Conservation (phyloP, 23 tunicate genomes). For the Clavelina lepadiformis region DNA sequence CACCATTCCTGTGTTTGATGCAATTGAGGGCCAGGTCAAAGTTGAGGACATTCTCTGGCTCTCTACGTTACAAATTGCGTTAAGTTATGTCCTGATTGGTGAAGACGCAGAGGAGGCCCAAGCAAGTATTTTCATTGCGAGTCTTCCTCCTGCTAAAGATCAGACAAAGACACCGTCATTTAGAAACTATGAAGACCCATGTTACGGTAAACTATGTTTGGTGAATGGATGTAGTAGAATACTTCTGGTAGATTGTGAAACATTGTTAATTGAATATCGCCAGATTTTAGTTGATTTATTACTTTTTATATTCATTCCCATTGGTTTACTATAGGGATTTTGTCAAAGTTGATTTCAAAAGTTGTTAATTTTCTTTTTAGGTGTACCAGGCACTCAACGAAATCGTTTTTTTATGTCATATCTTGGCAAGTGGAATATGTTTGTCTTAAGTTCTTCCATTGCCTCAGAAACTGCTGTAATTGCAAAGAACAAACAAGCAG, state of each 20-base stretch:
- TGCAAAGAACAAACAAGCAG: slow-evolving; percentile 62
- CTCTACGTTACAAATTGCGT: slow-evolving; percentile 60
- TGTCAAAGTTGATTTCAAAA: too few species aligned
- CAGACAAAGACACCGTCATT: slow-evolving; percentile 26
- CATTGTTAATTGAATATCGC: too few species aligned
- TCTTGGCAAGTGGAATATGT: slow-evolving; percentile 79
- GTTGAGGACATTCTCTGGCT: slow-evolving; percentile 80
- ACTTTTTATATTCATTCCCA: too few species aligned
- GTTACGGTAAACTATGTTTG: slow-evolving; percentile 73
- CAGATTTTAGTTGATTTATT: too few species aligned
- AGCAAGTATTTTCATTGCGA: slow-evolving; percentile 62
- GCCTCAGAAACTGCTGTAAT: slow-evolving; percentile 85
- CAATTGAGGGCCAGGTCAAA: slow-evolving; percentile 41
- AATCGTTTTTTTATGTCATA: slow-evolving; percentile 36
- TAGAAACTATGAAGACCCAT: slow-evolving; percentile 76
- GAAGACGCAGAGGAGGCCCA: slow-evolving; percentile 29
- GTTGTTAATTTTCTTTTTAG: too few species aligned
- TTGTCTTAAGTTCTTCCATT: slow-evolving; percentile 55
- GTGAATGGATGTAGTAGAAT: not conserved
- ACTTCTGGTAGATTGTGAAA: too few species aligned
- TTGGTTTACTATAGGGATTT: too few species aligned
- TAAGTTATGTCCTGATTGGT: slow-evolving; percentile 44
- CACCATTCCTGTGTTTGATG: slow-evolving; percentile 49
- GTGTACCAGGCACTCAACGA: slow-evolving; percentile 31
- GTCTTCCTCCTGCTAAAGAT: slow-evolving; percentile 58